Conservation (phyloP, 2,113 vertebrate genomes). For the Gobio gobio region DNA sequence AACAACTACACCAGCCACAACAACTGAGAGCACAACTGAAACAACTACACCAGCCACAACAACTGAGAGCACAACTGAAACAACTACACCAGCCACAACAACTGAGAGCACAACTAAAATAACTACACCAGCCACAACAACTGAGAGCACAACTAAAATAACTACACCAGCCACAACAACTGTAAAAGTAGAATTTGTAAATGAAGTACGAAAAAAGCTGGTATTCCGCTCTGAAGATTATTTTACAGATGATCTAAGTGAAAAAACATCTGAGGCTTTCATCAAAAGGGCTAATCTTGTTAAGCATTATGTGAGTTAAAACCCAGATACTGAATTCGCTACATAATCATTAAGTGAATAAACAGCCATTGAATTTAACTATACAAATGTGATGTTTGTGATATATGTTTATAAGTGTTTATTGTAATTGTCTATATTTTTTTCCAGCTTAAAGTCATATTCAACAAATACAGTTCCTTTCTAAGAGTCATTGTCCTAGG, state of each 20-base stretch:
- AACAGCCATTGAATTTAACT: not conserved
- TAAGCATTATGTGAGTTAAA: not conserved
- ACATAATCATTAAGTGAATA: not conserved
- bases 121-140: too few species aligned
- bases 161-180: too few species aligned
- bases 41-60: too few species aligned
- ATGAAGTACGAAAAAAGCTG: not conserved
- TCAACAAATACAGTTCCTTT: too few species aligned
- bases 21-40: too few species aligned
- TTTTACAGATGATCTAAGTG: not conserved
- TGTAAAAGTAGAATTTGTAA: too few species aligned
- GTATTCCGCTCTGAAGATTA: not conserved
- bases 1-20: not conserved
- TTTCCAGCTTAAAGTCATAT: not conserved
- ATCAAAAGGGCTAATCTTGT: not conserved
- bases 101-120: too few species aligned
- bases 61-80: too few species aligned
- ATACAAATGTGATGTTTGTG: not conserved
- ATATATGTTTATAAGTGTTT: not conserved
- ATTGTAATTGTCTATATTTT: not conserved
- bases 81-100: too few species aligned
- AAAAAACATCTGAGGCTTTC: not conserved
- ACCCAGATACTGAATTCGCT: not conserved
- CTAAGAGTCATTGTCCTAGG: not conserved
- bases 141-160: too few species aligned